Base-by-base conservation (phyloP, 1,140 invertebrate species). In the Dendroctonus ponderosae region DNA sequence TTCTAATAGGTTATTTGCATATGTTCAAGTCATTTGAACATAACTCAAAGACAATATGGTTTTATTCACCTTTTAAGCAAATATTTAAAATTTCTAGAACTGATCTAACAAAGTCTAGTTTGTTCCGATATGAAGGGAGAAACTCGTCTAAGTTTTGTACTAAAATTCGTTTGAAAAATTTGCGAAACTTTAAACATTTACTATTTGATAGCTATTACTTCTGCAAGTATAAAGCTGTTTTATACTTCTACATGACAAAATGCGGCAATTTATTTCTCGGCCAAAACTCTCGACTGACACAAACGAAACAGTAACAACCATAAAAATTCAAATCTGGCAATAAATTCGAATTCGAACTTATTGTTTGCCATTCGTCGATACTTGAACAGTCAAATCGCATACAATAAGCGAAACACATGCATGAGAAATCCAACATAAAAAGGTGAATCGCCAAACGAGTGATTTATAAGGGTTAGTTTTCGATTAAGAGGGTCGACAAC, bases 401-500 rank as follows among this genome's bases (percentile, higher is more conserved):
- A 59, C 46, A 59, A 68, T 56, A 42, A 15, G 56, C 48, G 56
- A 58, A 68, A 58, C 60, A 68, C 40, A 68, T 62, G 59, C 66
- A 62, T 62, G 53, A 62, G 39, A 40, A 62, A 63, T 50, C 42
- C 42, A 37, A 58, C 40, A 62, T 53, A 68, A 68, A 68, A 62
- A 62, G 48, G 39, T 63, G 14, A 12, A 68, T 61, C 39, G 49
- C 44, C 49, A 68, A 68, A 68, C 46, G 66, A 68, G 60, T 68
- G 66, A 68, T 68, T 68, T 68, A 68, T 68, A 58, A 53, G 66
- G 63, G 67, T 68, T 48, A 40, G 50, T 43, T 62, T 63, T 64
- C 66, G 65, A 67, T 26, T 26, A 69, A 63, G 58, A 67, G 66
- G 70, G 66, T 62, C 54, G 44, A 70, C 42, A 62, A 66, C 59